phyloP scores from a whole-genome alignment of 2,113 vertebrate species.

The Pelvicachromis taeniatus region DNA sequence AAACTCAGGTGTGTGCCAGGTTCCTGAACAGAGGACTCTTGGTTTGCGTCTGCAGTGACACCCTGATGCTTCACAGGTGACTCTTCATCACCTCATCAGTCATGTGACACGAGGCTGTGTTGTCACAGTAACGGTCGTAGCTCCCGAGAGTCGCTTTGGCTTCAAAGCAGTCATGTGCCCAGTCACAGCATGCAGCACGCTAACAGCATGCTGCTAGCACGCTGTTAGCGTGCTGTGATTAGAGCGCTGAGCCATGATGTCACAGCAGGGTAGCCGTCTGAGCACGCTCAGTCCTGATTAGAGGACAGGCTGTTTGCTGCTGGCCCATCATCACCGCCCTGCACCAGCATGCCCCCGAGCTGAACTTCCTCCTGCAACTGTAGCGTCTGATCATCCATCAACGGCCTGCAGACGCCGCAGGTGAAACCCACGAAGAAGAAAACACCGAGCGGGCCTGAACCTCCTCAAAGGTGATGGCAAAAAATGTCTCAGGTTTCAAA shows the following conservation, averaged over 20 bases:
- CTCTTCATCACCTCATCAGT: not conserved
- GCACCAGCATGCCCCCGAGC: constrained; percentile 4
- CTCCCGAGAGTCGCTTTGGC: not conserved
- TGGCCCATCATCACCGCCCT: constrained; percentile 1
- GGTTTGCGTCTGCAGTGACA: not conserved
- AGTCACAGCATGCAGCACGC: not conserved
- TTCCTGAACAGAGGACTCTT: not conserved
- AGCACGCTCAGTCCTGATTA: constrained; percentile 44
- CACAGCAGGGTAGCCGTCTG: constrained; percentile 1
- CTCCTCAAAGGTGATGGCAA: not conserved
- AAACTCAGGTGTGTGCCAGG: not conserved
- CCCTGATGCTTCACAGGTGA: too few species aligned
- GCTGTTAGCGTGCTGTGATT: constrained; percentile 23
- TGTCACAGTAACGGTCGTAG: not conserved
- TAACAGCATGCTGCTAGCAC: not conserved
- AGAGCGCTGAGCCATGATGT: constrained; percentile 34
- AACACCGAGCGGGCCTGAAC: not conserved
- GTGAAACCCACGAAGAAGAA: constrained; percentile 4
- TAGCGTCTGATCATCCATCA: constrained; percentile 13
- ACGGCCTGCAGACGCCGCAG: not conserved
- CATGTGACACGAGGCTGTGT: not conserved
- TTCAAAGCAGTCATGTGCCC: not conserved
- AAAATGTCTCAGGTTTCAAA: not conserved
- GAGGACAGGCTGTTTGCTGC: not conserved
- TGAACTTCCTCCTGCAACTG: constrained; percentile 17